Percentiles rank a stretch among this genome's conserved stretches.
phyloP scores from a whole-genome alignment of 2,113 vertebrate genomes.

The Lepus europaeus region DNA sequence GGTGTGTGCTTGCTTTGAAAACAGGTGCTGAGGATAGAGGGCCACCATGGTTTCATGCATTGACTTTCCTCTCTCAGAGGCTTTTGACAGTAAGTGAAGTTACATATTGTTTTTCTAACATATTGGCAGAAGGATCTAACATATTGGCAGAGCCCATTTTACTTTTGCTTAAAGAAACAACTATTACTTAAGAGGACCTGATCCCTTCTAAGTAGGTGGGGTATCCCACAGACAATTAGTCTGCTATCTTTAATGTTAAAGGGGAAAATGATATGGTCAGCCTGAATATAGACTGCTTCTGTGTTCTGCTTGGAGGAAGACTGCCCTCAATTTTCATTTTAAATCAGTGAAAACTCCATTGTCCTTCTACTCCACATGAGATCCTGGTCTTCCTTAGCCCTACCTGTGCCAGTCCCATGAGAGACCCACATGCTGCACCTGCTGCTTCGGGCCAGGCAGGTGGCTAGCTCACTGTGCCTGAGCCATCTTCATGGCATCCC shows the following conservation, averaged over 20 bases:
- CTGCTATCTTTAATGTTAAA: not conserved
- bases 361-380: not conserved
- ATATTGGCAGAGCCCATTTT: not conserved
- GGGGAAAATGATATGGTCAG: not conserved
- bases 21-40: not conserved
- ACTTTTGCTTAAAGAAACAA: not conserved
- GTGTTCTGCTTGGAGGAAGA: not conserved
- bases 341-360: not conserved
- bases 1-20: not conserved
- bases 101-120: not conserved
- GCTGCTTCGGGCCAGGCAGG: not conserved
- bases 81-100: not conserved
- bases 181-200: not conserved
- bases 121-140: not conserved
- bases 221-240: not conserved
- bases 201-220: not conserved
- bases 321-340: not conserved
- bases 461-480: not conserved
- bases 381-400: not conserved
- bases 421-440: not conserved
- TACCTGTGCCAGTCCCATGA: not conserved
- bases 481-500: too few species aligned
- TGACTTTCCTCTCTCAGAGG: not conserved
- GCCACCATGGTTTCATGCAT: too few species aligned
- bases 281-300: fast-evolving